phyloP scores from a whole-genome alignment of 2,888 invertebrate species.

The Cheilosia scutellata region DNA sequence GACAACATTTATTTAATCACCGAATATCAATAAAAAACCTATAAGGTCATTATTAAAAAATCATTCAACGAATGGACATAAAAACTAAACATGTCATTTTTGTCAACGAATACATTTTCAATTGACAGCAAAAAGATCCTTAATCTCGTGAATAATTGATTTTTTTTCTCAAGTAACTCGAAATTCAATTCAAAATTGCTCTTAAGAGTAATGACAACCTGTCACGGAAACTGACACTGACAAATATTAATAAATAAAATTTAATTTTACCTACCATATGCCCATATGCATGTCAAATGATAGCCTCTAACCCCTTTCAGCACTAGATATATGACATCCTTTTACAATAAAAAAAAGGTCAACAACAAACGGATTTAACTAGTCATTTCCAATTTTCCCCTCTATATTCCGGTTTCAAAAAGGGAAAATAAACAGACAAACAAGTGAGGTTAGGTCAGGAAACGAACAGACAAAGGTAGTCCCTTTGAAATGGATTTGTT shows the following conservation, averaged over 20 bases:
- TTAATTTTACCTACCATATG: background rate
- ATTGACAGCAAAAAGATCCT: too few species aligned
- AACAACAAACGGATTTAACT: conserved; percentile 3
- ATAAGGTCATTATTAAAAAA: too few species aligned
- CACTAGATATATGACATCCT: conserved; percentile 13
- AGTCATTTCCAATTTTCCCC: background rate
- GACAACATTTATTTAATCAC: too few species aligned
- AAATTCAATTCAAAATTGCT: background rate
- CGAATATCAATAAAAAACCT: too few species aligned
- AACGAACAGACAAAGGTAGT: background rate
- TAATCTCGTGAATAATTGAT: too few species aligned
- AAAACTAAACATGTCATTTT: too few species aligned
- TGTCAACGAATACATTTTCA: too few species aligned
- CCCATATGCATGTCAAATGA: background rate
- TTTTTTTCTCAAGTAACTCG: background rate
- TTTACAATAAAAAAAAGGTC: conserved; percentile 7
- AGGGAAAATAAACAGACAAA: background rate
- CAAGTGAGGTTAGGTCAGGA: background rate
- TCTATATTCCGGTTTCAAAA: conserved; percentile 33
- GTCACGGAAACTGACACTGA: background rate
- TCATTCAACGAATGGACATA: too few species aligned
- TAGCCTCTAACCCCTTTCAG: too few species aligned
- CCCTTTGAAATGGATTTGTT: background rate
- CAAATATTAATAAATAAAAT: conserved; percentile 23
- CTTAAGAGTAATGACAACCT: background rate